Base-by-base conservation (phyloP, 2,888 invertebrate genomes). In the Dryadula phaetusa region DNA sequence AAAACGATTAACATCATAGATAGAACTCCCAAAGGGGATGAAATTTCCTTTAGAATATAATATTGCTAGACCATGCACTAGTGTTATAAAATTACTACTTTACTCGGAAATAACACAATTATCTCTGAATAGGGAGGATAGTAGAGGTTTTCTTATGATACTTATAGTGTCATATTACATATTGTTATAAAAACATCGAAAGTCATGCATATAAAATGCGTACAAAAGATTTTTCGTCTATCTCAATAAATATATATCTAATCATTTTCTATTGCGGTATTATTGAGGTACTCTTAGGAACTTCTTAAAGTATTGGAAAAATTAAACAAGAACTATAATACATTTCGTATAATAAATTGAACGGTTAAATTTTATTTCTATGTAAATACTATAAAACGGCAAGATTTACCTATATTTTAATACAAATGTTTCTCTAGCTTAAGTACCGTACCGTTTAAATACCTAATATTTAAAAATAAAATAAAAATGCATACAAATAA, bases 1-100 rank as follows among this genome's bases (percentile, higher is more conserved):
- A 63, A 63, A 42, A 46, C 66, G 72, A 75, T 76, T 77, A 75
- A 75, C 72, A 72, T 73, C 66, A 70, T 56, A 66, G 70, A 71
- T 73, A 73, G 68, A 58, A 54, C 34, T 54, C 66, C 66, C 66
- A 44, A 16, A 54, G 54, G 25, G 49, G 53, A 32, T 62, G 46
- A 53, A 54, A 25, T 46, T 66, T 62, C 53, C 53, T 66, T 63
- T 53, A n/a, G 14, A 42, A 53, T 32, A 63, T 8, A 66, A 61
- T 66, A 54, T 62, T 46, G 62, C 44, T 25, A 8, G 3, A 62
- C 25, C 32, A 40, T 37, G 25, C 53, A 25, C 42, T 61, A 62
- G 16, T 47, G n/a, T 62, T 42, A 63, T 32, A 18, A 42, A 37
- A 54, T 62, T 62, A 46, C 52, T 28, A 46, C 34, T 20, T 20